These are phyloP conservation scores for Nipponacmea schrenckii DNA, from an alignment of 2,888 invertebrate species.

Conservation along the genomic window DNA sequence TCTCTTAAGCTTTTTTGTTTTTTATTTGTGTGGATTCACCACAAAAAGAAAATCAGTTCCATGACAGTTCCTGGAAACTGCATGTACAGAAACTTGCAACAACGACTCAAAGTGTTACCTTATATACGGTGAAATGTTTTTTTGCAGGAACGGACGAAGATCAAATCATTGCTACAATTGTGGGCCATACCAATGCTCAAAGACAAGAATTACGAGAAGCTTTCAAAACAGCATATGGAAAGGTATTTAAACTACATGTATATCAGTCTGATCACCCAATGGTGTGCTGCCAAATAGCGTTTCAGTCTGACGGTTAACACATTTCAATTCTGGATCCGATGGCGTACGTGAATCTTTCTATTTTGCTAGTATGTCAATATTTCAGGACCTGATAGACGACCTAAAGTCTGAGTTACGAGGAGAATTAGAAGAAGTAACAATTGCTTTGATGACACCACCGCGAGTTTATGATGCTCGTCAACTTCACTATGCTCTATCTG, in stretches of 20 bases:
- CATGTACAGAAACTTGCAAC: no score
- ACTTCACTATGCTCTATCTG: conserved; percentile 80
- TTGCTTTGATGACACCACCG: conserved; percentile 85
- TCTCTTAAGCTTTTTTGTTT: neutral
- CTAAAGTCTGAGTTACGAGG: conserved; percentile 80
- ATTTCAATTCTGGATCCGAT: no score
- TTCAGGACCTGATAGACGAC: conserved; percentile 54
- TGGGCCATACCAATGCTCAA: conserved; percentile 38
- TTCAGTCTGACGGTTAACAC: no score
- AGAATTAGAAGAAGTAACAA: conserved; percentile 83
- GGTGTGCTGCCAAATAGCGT: no score
- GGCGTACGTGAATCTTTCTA: no score
- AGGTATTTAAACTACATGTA: conserved; percentile 34
- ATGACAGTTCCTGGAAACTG: no score
- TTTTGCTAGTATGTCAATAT: neutral
- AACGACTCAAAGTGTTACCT: no score
- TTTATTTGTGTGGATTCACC: no score
- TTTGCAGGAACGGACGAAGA: conserved; percentile 44
- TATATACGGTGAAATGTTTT: neutral
- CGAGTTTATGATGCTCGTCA: conserved; percentile 85
- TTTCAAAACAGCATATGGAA: conserved; percentile 48
- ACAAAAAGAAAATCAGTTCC: no score
- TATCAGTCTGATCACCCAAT: no score
- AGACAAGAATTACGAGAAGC: conserved; percentile 39
- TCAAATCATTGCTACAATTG: conserved; percentile 35